Evolutionary conservation across 2,113 vertebrate genomes (phyloP).

Genomic region (Fulmarus glacialis): DNA sequence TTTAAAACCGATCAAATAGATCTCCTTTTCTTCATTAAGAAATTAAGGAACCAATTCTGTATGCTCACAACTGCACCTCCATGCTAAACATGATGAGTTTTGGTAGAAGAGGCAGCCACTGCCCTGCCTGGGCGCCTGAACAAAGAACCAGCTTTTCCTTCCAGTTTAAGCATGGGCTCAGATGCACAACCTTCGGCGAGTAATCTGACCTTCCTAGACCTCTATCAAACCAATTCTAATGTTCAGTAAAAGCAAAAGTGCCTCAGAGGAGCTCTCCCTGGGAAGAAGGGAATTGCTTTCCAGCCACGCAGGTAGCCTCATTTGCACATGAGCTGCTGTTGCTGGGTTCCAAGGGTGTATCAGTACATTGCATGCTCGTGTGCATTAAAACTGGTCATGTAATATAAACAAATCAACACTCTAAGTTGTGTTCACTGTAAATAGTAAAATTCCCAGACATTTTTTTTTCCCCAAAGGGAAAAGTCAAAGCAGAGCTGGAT

Average conservation of each 20-base stretch:
- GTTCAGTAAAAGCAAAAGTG: background rate
- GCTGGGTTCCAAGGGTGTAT: background rate
- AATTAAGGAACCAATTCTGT: background rate
- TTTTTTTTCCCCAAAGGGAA: background rate
- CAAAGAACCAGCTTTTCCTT: background rate
- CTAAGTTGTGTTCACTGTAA: background rate
- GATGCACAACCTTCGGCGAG: background rate
- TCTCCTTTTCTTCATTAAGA: background rate
- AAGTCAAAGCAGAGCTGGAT: background rate
- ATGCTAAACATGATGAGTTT: background rate
- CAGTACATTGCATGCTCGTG: fast-evolving
- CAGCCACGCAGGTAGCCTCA: background rate
- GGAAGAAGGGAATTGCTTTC: background rate
- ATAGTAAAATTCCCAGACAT: background rate
- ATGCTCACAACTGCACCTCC: background rate
- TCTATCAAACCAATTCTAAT: background rate
- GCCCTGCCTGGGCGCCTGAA: background rate
- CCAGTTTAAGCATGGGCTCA: background rate
- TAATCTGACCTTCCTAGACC: background rate
- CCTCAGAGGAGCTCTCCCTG: background rate
- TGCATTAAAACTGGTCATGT: background rate
- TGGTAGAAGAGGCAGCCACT: background rate
- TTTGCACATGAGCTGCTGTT: background rate
- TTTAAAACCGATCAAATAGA: background rate
- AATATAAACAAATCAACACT: background rate